Base-by-base conservation (phyloP, 2,113 vertebrate genomes). In the Semicossyphus pulcher region DNA sequence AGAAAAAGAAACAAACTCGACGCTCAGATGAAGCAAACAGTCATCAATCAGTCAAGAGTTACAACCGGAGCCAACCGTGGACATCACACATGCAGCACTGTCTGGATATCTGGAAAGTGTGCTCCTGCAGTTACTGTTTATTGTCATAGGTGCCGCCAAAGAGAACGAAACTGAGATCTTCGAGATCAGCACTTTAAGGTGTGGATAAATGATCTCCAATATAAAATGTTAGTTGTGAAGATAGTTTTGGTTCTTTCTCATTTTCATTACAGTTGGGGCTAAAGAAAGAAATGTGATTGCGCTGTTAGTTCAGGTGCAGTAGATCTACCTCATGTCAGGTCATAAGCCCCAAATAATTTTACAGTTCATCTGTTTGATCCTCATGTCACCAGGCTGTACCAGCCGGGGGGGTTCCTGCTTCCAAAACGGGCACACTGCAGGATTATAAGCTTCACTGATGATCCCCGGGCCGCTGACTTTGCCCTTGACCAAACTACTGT, bases 401-500 rank as follows among this genome's bases (percentile, higher is more conserved):
- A 62, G 77, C 76, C 78, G 57, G 16, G 39, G 65, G 34, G 81
- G 75, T 64, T 88, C 70, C 84, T 63, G 83, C 68, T 78, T 81
- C 86, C 80, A 86, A 78, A 90, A 76, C 32, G 53, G 74, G 85
- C 68, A 69, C 86, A 65, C 64, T 34, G 72, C 53, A 36, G 87
- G 87, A 89, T 91, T 90, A 88, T 83, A 76, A 86, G 87, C 88
- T 84, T 59, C 64, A 2, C 81, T 21, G 78, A 89, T 84, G 78
- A 90, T 87, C 80, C 76, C 39, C 32, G 58, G 60, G 62, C 61
- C 57, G 61, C 72, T 82, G 84, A 83, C 65, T 85, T 59, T 78
- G 87, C 71, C 84, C 85, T 85, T 83, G 86, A 88, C 75, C 63
- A 73, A 70, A 83, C 52, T 39, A n/a, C 64, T 77, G 83, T 64